phyloP scores from a whole-genome alignment of 2,888 invertebrate genomes.

The Habroteleia sp. region DNA sequence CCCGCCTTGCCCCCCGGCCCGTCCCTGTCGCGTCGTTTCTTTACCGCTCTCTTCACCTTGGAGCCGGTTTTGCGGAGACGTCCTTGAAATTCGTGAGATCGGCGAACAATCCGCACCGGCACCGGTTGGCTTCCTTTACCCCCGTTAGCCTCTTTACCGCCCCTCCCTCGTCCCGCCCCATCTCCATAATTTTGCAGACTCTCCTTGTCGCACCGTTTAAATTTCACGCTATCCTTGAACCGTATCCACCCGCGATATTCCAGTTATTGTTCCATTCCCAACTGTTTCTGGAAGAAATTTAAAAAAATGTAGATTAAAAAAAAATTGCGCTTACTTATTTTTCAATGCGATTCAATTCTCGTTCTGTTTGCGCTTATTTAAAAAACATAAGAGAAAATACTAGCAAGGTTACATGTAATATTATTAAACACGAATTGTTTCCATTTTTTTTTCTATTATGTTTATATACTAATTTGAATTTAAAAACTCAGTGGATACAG shows the following conservation, averaged over 20 bases:
- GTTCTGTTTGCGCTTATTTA: no score
- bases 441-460: no score
- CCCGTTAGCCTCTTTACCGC: slow-evolving; percentile 43
- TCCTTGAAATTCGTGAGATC: slow-evolving; percentile 80
- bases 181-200: slow-evolving; percentile 1
- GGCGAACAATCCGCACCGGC: slow-evolving; percentile 74
- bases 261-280: slow-evolving; percentile 23
- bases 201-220: slow-evolving; percentile 38
- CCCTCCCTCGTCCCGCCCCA: background rate
- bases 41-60: slow-evolving; percentile 66
- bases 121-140: slow-evolving; percentile 65
- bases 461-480: no score
- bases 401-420: no score
- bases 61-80: slow-evolving; percentile 77
- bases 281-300: background rate
- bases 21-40: slow-evolving; percentile 47
- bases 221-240: slow-evolving; percentile 60
- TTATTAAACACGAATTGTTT: no score
- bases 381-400: no score
- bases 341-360: no score
- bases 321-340: no score
- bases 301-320: no score
- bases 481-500: no score
- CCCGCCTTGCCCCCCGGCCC: slow-evolving; percentile 28
- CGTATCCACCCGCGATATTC: slow-evolving; percentile 40